Conservation (phyloP, 2,888 invertebrate genomes). For the Lepidochrysops patricia region DNA sequence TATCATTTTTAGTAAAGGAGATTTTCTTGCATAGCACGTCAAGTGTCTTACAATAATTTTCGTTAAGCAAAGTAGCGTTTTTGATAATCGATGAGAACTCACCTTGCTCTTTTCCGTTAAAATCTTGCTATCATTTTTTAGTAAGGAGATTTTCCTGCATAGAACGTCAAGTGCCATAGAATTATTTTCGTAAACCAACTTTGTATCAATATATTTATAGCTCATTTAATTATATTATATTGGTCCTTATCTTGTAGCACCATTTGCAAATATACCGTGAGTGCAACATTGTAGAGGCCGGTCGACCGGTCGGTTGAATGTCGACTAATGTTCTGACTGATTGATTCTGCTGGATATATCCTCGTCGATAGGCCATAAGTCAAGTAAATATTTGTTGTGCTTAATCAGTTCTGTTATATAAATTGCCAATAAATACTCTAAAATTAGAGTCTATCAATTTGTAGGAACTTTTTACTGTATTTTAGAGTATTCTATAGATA, state of each 20-base stretch:
- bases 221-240: conserved; percentile 2
- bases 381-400: background rate
- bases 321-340: conserved; percentile 3
- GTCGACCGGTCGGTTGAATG: background rate
- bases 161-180: background rate
- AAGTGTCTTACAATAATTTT: no score
- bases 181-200: background rate
- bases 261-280: background rate
- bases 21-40: no score
- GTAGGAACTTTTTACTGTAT: no score
- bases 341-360: background rate
- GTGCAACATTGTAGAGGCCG: background rate
- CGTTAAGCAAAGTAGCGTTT: no score
- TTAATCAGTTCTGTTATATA: background rate
- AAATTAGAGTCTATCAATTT: no score
- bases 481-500: no score
- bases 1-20: no score
- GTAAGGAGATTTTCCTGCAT: no score
- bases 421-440: no score
- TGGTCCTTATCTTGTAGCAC: background rate
- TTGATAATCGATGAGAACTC: no score
- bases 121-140: no score
- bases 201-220: background rate
- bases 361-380: background rate
- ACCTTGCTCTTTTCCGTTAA: no score